Evolutionary conservation across 2,888 invertebrate species (phyloP).

Genomic region (Brachycybe producta): DNA sequence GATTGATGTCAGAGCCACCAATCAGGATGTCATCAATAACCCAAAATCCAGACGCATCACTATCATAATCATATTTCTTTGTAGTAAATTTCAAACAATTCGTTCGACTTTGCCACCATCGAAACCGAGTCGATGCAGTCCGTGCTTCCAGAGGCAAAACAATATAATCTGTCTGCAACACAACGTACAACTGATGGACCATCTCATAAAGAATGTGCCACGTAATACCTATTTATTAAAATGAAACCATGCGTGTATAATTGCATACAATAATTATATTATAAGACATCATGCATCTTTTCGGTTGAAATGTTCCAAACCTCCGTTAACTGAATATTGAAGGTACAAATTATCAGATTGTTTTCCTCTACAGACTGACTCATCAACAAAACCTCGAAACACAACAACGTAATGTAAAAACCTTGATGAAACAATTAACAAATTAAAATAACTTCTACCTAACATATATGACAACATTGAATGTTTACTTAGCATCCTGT

Average conservation of each 20-base stretch:
- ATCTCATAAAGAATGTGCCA: conserved; percentile 33
- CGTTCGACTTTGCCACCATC: conserved; percentile 9
- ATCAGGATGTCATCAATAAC: conserved; percentile 35
- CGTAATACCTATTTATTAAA: conserved; percentile 31
- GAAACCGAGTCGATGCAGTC: conserved; percentile 28
- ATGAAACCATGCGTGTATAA: too few species aligned
- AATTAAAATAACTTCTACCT: conserved; percentile 1
- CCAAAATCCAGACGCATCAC: conserved; percentile 27
- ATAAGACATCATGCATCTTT: not conserved
- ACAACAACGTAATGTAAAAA: conserved; percentile 32
- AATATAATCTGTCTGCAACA: conserved; percentile 30
- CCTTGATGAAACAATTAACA: conserved; percentile 22
- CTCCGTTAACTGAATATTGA: conserved; percentile 32
- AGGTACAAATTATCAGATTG: conserved; percentile 30
- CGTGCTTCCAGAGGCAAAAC: conserved; percentile 29
- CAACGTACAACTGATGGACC: conserved; percentile 28
- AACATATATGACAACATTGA: not conserved
- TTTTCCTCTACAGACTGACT: conserved; percentile 27
- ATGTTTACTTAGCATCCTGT: conserved; percentile 31
- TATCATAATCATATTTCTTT: not conserved
- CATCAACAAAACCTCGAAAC: conserved; percentile 28
- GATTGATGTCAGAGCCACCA: conserved; percentile 36
- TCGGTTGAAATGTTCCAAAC: conserved; percentile 21
- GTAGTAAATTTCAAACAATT: not conserved
- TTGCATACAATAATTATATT: conserved; percentile 1